phyloP scores from a whole-genome alignment of 2,113 vertebrate species.

The Megaceryle maxima region DNA sequence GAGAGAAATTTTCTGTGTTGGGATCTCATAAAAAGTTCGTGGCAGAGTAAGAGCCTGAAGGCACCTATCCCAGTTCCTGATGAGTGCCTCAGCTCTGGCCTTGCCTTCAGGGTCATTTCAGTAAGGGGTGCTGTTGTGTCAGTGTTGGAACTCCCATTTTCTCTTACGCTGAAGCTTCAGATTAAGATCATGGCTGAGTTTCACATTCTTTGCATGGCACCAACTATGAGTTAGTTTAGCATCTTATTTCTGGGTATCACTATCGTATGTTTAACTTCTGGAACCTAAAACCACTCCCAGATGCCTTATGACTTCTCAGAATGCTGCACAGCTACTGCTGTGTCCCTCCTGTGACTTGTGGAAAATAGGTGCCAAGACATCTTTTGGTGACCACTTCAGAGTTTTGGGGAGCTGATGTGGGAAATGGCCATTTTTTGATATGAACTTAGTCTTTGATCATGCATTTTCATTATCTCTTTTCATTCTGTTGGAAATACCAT shows the following conservation, averaged over 20 bases:
- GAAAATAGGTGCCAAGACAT: neutral
- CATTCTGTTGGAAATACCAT: neutral
- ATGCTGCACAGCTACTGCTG: neutral
- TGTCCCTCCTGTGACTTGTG: neutral
- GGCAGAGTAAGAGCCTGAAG: neutral
- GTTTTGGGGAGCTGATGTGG: neutral
- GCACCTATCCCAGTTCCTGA: neutral
- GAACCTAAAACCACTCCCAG: neutral
- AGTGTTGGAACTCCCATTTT: neutral
- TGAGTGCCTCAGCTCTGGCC: neutral
- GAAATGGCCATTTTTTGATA: neutral
- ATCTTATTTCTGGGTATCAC: neutral
- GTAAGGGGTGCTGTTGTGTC: neutral
- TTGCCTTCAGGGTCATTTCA: neutral
- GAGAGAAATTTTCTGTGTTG: neutral
- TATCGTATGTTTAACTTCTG: neutral
- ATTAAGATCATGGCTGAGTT: neutral
- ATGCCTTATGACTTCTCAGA: neutral
- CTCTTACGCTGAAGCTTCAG: neutral
- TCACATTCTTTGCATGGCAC: rapidly evolving
- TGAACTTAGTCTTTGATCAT: rapidly evolving
- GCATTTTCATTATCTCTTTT: neutral
- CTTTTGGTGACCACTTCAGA: neutral
- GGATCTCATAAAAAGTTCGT: neutral
- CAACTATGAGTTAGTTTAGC: neutral